Evolutionary conservation across 1,140 invertebrate species (phyloP).

Genomic region (Drosophila watanabei): DNA sequence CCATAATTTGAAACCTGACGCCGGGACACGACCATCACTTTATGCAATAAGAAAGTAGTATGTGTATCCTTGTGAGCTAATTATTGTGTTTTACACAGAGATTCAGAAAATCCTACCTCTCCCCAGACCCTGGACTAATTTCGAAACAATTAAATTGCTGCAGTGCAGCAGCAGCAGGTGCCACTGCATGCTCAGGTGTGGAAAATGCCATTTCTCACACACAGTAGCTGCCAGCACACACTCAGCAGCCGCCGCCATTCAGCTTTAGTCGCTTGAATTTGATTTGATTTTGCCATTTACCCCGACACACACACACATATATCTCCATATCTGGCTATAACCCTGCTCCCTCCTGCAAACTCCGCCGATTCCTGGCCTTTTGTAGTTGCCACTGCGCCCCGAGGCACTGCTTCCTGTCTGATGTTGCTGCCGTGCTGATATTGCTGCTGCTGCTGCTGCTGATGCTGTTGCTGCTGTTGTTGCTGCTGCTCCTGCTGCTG

Average conservation of each 20-base stretch:
- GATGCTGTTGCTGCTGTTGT: conserved; percentile 14
- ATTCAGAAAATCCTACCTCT: conserved; percentile 5
- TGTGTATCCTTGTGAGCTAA: conserved; percentile 13
- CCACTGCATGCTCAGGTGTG: conserved; percentile 10
- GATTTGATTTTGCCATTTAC: conserved; percentile 70
- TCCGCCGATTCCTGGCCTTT: conserved; percentile 30
- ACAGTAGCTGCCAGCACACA: too few species aligned
- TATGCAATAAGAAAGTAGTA: background rate
- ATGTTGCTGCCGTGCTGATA: conserved; percentile 22
- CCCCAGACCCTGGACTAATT: conserved; percentile 3
- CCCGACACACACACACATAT: conserved; percentile 22
- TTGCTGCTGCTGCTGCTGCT: conserved; percentile 6
- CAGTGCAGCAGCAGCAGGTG: conserved; percentile 22
- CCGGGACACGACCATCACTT: background rate
- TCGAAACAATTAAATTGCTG: conserved; percentile 23
- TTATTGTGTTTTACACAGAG: conserved; percentile 29
- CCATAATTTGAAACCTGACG: background rate
- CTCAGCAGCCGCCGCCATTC: conserved; percentile 29
- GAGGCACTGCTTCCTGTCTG: conserved; percentile 46
- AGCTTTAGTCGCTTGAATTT: conserved; percentile 69
- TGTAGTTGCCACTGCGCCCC: conserved; percentile 36
- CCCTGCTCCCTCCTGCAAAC: background rate
- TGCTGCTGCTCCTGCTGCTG: conserved; percentile 18
- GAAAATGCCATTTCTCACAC: conserved; percentile 3
- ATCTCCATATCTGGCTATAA: conserved; percentile 8